Evolutionary conservation across 2,113 vertebrate genomes (phyloP).

Genomic region (Sturnira hondurensis): DNA sequence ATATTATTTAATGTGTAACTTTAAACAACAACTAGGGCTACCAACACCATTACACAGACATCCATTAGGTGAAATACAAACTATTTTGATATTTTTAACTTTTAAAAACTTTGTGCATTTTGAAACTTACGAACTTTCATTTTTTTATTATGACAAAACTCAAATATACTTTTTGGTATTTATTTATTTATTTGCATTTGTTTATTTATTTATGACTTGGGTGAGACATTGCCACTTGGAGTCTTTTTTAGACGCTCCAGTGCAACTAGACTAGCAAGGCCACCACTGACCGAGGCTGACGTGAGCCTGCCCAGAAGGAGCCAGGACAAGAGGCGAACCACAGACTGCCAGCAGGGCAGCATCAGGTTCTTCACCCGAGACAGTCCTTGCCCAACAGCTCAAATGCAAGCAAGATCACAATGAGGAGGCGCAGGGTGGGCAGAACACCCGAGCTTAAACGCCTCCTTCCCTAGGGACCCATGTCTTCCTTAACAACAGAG

Average conservation of each 20-base stretch:
- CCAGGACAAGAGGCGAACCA: too few relatives aligned
- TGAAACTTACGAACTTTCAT: background rate
- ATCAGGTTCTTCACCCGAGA: fast-evolving
- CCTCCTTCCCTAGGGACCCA: background rate
- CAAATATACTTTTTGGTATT: too few relatives aligned
- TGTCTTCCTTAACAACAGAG: background rate
- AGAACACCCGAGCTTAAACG: background rate
- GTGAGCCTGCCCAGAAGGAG: background rate
- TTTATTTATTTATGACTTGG: background rate
- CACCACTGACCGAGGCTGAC: background rate
- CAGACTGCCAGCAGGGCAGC: background rate
- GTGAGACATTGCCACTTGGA: background rate
- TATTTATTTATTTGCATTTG: background rate
- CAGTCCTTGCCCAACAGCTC: background rate
- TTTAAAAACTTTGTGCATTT: background rate
- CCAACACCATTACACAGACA: background rate
- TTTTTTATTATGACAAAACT: background rate
- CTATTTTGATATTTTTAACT: background rate
- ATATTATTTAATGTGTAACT: background rate
- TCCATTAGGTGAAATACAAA: background rate
- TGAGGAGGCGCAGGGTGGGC: fast-evolving
- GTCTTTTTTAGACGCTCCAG: background rate
- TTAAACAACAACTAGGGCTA: background rate
- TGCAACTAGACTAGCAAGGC: background rate
- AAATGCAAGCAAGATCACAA: background rate